phyloP scores from a whole-genome alignment of 1,140 invertebrate genomes.

The Drosophila mauritiana region DNA sequence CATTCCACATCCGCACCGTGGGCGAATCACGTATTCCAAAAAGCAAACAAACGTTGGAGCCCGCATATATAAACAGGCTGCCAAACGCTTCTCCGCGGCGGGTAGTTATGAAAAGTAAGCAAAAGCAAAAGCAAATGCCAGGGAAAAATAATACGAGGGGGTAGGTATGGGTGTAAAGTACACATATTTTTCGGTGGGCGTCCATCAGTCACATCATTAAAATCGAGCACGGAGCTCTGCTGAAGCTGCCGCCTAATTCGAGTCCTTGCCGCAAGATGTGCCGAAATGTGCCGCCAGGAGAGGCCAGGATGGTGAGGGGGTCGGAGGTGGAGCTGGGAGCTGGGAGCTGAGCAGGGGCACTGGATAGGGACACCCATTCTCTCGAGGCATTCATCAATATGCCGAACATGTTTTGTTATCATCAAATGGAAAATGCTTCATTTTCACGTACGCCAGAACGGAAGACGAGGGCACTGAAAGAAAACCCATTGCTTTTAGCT shows the following conservation, averaged over 20 bases:
- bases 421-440: conserved; percentile 81
- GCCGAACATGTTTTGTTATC: conserved; percentile 82
- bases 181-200: conserved; percentile 53
- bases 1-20: neutral
- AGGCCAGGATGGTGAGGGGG: no score
- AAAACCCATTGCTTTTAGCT: neutral
- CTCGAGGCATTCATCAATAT: conserved; percentile 80
- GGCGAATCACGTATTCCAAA: conserved; percentile 77
- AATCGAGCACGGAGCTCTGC: conserved; percentile 56
- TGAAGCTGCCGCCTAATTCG: conserved; percentile 63
- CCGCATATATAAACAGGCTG: conserved; percentile 74
- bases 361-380: conserved; percentile 60
- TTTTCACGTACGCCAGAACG: conserved; percentile 71
- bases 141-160: conserved; percentile 3
- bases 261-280: conserved; percentile 74
- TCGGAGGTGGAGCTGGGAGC: no score
- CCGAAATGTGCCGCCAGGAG: conserved; percentile 17
- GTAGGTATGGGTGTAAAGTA: conserved; percentile 5
- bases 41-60: conserved; percentile 72
- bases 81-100: neutral
- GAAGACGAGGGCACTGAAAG: neutral
- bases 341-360: neutral
- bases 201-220: conserved; percentile 78
- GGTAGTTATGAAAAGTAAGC: conserved; percentile 43
- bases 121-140: conserved; percentile 22